A percentile compares a stretch with the other conserved stretches of the same genome.
Conservation (phyloP, 2,113 vertebrate genomes). For the Limanda limanda region DNA sequence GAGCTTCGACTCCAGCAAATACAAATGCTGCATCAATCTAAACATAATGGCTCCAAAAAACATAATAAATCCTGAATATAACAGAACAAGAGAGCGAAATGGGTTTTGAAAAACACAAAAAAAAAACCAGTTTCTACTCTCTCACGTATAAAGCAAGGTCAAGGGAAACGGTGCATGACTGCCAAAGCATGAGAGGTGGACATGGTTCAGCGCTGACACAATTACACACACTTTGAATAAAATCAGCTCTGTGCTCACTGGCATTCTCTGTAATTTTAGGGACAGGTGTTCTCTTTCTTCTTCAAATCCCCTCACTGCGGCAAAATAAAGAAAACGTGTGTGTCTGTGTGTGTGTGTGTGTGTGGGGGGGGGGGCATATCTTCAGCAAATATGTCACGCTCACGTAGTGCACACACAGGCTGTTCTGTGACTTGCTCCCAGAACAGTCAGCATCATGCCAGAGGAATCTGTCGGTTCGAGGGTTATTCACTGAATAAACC, state of each 20-base stretch:
- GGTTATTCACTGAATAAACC: constrained; percentile 25
- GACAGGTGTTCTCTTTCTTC: constrained; percentile 54
- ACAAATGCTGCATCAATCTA: not conserved
- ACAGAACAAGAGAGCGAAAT: not conserved
- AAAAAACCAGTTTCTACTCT: not conserved
- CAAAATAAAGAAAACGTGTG: constrained; percentile 2
- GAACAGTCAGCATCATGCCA: constrained; percentile 54
- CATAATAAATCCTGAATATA: not conserved
- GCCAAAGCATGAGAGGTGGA: constrained; percentile 37
- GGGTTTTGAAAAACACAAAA: too few species aligned
- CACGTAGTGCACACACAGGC: constrained; percentile 28
- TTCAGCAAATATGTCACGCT: constrained; percentile 58
- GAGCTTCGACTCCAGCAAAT: not conserved
- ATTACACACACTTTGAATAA: constrained; percentile 49
- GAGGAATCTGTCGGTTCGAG: constrained; percentile 31
- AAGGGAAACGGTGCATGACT: constrained; percentile 42
- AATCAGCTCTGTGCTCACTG: constrained; percentile 38
- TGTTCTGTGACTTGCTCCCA: constrained; percentile 38
- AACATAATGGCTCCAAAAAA: not conserved
- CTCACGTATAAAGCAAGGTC: constrained; percentile 44
- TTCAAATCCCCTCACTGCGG: constrained; percentile 20
- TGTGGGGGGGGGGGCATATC: not conserved
- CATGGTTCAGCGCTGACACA: constrained; percentile 45
- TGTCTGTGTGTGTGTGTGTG: too few species aligned
- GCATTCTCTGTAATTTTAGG: constrained; percentile 30